Percentiles rank a stretch among this genome's conserved stretches.
Conservation (phyloP, 2,888 invertebrate species). For the Gymnoscelis rufifasciata region DNA sequence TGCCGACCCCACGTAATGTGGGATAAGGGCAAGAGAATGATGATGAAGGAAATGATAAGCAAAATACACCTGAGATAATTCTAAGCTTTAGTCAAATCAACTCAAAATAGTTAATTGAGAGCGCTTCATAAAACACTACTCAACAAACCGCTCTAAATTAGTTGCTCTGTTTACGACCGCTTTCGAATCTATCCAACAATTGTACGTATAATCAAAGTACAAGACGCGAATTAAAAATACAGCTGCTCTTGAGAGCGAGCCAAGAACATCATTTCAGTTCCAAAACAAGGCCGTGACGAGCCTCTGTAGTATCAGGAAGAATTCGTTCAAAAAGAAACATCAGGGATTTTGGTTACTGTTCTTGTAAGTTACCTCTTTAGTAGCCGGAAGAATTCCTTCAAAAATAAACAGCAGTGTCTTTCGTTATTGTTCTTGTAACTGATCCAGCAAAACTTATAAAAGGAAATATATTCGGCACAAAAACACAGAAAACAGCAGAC, state of each 20-base stretch:
- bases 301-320: constrained; percentile 53
- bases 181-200: constrained; percentile 25
- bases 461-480: too few relatives aligned
- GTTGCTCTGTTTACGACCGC: constrained; percentile 13
- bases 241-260: constrained; percentile 56
- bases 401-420: too few relatives aligned
- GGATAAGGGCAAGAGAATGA: too few relatives aligned
- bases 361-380: too few relatives aligned
- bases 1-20: too few relatives aligned
- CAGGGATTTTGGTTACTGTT: not conserved
- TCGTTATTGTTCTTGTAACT: too few relatives aligned
- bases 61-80: too few relatives aligned
- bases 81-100: too few relatives aligned
- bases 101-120: not conserved
- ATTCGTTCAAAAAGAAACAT: constrained; percentile 37
- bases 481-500: too few relatives aligned
- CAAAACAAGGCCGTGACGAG: constrained; percentile 51
- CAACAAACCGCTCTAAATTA: constrained; percentile 2
- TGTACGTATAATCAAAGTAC: constrained; percentile 45
- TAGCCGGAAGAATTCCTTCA: too few relatives aligned
- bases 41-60: too few relatives aligned
- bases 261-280: constrained; percentile 62
- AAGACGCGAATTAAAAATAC: constrained; percentile 53
- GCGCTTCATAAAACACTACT: not conserved
- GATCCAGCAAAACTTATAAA: too few relatives aligned